phyloP scores from a whole-genome alignment of 1,140 invertebrate species.

The Brachionus asplanchnoidis region DNA sequence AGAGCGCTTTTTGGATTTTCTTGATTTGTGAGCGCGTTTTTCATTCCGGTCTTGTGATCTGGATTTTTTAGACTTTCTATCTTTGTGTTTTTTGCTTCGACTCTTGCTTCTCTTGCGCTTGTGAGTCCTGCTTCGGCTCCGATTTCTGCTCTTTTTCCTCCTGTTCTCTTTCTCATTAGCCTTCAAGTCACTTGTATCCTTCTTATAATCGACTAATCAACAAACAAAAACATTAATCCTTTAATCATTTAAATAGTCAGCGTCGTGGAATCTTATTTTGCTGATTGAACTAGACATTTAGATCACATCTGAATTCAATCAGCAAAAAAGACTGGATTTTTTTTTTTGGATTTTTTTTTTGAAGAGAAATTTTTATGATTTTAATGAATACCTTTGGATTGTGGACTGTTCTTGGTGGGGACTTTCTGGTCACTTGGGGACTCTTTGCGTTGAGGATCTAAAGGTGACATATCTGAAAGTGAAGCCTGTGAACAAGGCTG shows the following conservation, averaged over 20 bases:
- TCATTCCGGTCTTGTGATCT: background rate
- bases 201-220: background rate
- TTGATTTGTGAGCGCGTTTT: background rate
- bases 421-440: background rate
- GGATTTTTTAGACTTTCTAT: background rate
- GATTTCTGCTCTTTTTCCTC: background rate
- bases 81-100: background rate
- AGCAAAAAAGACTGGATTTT: background rate
- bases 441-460: background rate
- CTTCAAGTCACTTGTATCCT: background rate
- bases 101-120: background rate
- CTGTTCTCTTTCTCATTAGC: background rate
- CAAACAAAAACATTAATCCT: constrained; percentile 2
- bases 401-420: background rate
- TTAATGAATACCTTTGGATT: background rate
- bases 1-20: background rate
- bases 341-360: background rate
- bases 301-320: background rate
- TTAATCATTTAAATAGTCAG: background rate
- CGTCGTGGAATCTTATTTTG: background rate
- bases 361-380: background rate
- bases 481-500: background rate
- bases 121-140: background rate
- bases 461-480: background rate
- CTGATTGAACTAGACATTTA: background rate